phyloP scores from a whole-genome alignment of 92 coral and sea anemone species.

The Porites rus region DNA sequence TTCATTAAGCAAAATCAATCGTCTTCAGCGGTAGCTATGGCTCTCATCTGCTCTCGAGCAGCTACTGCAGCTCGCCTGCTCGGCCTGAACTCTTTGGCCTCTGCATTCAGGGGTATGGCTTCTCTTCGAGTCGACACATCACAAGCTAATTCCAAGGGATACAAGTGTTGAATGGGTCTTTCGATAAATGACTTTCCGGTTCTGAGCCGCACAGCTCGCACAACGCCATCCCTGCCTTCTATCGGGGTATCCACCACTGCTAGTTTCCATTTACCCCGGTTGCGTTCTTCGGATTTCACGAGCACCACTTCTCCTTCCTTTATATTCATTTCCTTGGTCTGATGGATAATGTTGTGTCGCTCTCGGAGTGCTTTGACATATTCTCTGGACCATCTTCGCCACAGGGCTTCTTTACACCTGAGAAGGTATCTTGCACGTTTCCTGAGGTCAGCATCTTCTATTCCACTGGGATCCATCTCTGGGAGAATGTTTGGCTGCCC shows the following conservation, averaged over 20 bases:
- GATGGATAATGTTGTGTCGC: not conserved
- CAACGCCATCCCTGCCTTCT: constrained; percentile 3
- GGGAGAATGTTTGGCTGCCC: too few relatives aligned
- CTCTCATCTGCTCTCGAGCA: not conserved
- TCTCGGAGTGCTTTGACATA: not conserved
- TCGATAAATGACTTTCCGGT: not conserved
- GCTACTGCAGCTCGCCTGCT: not conserved
- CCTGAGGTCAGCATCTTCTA: too few relatives aligned
- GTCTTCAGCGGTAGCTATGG: not conserved
- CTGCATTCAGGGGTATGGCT: not conserved
- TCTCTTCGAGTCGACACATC: not conserved
- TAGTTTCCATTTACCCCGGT: constrained; percentile 15
- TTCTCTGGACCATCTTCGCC: too few relatives aligned
- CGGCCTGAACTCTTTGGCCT: not conserved
- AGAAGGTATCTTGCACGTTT: too few relatives aligned
- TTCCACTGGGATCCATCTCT: too few relatives aligned
- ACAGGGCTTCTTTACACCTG: too few relatives aligned
- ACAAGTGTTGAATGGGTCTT: not conserved
- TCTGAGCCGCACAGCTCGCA: not conserved
- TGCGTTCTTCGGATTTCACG: not conserved
- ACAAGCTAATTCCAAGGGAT: not conserved
- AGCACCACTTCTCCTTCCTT: constrained; percentile 5
- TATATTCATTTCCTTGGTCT: not conserved
- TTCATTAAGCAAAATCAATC: constrained; percentile 2
- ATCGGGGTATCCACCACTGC: constrained; percentile 9